Conservation (phyloP, 2,888 invertebrate genomes). For the Candidula unifasciata region DNA sequence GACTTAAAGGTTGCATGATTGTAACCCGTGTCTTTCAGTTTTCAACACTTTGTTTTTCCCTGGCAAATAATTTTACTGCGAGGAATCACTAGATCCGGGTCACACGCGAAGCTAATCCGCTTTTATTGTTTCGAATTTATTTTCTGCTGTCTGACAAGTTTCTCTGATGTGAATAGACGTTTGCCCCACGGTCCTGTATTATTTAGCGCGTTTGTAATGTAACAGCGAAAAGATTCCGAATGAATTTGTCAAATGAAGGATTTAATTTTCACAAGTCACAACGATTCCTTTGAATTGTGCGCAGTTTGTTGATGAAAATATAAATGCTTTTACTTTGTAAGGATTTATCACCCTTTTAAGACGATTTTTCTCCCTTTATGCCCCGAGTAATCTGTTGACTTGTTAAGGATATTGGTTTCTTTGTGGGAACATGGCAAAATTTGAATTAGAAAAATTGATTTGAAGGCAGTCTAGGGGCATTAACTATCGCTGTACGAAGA, state of each 20-base stretch:
- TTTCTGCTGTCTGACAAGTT: conserved; percentile 32
- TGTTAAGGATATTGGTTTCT: conserved; percentile 49
- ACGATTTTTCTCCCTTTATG: conserved; percentile 47
- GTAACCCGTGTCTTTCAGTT: neutral
- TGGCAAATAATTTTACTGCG: conserved; percentile 28
- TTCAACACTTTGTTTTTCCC: conserved; percentile 2
- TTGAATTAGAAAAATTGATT: conserved; percentile 43
- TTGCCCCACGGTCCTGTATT: conserved; percentile 14
- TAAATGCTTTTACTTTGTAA: conserved; percentile 49
- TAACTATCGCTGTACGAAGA: conserved; percentile 27
- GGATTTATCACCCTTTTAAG: conserved; percentile 50
- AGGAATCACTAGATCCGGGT: conserved; percentile 25
- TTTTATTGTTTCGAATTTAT: conserved; percentile 50
- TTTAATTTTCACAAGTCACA: conserved; percentile 49
- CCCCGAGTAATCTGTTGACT: conserved; percentile 42
- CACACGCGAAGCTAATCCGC: conserved; percentile 33
- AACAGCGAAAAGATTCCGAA: conserved; percentile 36
- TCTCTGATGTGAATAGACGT: conserved; percentile 31
- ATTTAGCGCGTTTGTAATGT: conserved; percentile 34
- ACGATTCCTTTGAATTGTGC: conserved; percentile 46
- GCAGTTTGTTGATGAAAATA: conserved; percentile 35
- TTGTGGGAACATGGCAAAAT: conserved; percentile 33
- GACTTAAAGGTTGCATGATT: conserved; percentile 11
- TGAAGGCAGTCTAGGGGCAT: conserved; percentile 18
- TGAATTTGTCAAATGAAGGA: conserved; percentile 50